phyloP scores from a whole-genome alignment of 2,888 invertebrate species.

The Lypha dubia region DNA sequence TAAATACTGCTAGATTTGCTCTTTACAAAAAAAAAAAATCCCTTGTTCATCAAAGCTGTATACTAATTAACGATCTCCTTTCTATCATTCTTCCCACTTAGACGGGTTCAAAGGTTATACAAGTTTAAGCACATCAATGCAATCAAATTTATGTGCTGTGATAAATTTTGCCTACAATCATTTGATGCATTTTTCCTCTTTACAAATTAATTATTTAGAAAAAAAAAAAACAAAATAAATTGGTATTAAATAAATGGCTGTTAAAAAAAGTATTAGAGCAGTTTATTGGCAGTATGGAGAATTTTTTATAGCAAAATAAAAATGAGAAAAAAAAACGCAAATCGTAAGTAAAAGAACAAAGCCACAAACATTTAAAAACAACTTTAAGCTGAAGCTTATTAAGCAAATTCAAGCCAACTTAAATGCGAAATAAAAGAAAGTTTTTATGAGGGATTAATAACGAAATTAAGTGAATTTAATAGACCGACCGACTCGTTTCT shows the following conservation, averaged over 20 bases:
- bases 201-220: slow-evolving; percentile 9
- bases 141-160: neutral
- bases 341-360: neutral
- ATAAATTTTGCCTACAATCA: neutral
- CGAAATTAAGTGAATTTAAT: neutral
- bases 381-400: slow-evolving; percentile 7
- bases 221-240: neutral
- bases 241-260: neutral
- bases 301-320: slow-evolving; percentile 18
- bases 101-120: neutral
- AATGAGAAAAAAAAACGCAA: neutral
- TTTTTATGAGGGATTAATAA: neutral
- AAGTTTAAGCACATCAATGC: neutral
- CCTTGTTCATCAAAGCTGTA: no score
- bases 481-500: neutral
- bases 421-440: neutral
- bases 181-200: slow-evolving; percentile 20
- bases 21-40: no score
- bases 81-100: no score
- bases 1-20: no score
- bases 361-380: neutral
- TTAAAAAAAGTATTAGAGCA: neutral
- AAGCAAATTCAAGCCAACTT: neutral
- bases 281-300: neutral
- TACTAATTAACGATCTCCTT: no score